A percentile compares a stretch with the other conserved stretches of the same genome.
Conservation (phyloP, 2,113 vertebrate species). For the Cinclus mexicanus region DNA sequence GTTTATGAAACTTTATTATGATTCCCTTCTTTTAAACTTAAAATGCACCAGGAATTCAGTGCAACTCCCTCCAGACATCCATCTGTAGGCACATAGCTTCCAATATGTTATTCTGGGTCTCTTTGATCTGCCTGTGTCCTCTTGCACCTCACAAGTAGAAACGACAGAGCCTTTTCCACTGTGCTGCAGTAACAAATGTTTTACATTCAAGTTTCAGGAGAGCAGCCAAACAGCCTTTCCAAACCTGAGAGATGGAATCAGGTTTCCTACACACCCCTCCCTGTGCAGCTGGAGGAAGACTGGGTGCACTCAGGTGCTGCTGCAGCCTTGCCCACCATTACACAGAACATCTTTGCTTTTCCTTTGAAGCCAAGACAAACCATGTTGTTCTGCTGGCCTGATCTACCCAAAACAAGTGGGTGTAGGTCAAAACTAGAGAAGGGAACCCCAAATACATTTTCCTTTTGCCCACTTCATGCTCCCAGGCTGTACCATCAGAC, state of each 20-base stretch:
- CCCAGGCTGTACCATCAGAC: not conserved
- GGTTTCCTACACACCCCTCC: not conserved
- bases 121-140: not conserved
- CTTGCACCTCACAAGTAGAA: not conserved
- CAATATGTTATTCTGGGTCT: not conserved
- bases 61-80: not conserved
- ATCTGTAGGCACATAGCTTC: not conserved
- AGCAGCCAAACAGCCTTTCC: not conserved
- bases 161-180: not conserved
- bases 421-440: not conserved
- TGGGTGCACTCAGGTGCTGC: not conserved
- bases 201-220: not conserved
- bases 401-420: not conserved
- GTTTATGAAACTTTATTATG: not conserved
- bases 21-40: not conserved
- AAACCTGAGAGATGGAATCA: not conserved
- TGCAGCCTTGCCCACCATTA: not conserved
- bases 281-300: not conserved
- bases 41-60: not conserved
- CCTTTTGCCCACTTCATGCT: not conserved
- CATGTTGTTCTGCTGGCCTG: accelerated
- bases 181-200: not conserved
- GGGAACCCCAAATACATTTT: accelerated
- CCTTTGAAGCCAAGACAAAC: not conserved
- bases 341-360: not conserved